phyloP scores from a whole-genome alignment of 2,113 vertebrate genomes.

The Leptobrachium ailaonicum region DNA sequence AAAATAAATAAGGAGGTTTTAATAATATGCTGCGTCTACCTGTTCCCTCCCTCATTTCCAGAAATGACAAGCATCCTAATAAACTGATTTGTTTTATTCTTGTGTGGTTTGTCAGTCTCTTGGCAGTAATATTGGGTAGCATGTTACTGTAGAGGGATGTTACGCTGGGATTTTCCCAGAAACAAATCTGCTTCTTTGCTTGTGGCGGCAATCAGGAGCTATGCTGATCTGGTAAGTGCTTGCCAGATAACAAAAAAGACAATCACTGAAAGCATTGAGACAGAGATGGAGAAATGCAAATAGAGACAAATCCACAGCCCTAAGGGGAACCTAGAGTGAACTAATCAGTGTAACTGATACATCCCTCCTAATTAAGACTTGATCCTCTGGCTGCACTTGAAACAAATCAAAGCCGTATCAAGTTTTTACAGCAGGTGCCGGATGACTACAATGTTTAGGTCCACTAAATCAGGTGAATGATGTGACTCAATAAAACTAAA shows the following conservation, averaged over 20 bases:
- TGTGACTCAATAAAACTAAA: conserved; percentile 43
- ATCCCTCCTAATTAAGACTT: conserved; percentile 75
- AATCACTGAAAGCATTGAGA: conserved; percentile 38
- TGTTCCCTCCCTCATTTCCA: not conserved
- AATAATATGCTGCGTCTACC: not conserved
- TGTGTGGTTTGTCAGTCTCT: conserved; percentile 41
- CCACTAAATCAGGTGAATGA: conserved; percentile 61
- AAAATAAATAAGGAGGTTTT: no score
- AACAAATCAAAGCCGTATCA: conserved; percentile 65
- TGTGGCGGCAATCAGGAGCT: conserved; percentile 37
- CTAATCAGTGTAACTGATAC: conserved; percentile 63
- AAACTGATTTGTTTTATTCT: not conserved
- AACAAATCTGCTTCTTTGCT: conserved; percentile 39
- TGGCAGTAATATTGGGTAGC: conserved; percentile 41
- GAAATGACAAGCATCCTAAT: not conserved
- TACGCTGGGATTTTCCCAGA: conserved; percentile 53
- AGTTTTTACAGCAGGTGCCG: conserved; percentile 72
- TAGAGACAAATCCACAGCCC: conserved; percentile 69
- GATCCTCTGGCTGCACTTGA: conserved; percentile 77
- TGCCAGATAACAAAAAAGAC: conserved; percentile 59
- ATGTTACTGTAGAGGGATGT: conserved; percentile 7
- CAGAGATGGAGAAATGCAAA: conserved; percentile 64
- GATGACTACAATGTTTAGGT: conserved; percentile 67
- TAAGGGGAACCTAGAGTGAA: conserved; percentile 64
- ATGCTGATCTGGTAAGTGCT: conserved; percentile 31